Evolutionary conservation across 1,140 invertebrate genomes (phyloP).

Genomic region (Micrasema longulum): DNA sequence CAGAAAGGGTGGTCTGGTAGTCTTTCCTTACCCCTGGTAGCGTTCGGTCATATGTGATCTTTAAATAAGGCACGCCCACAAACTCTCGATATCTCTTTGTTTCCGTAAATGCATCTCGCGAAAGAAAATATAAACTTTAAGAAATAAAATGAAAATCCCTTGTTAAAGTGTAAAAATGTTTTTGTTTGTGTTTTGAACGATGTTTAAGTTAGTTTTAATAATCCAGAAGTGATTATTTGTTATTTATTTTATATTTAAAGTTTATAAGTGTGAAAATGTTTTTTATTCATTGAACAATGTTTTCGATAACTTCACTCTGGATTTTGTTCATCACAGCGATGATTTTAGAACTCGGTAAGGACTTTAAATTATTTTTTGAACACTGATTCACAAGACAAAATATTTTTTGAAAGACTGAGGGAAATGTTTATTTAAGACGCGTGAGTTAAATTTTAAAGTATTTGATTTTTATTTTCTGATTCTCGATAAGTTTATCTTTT

Average conservation of each 20-base stretch:
- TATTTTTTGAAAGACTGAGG: too few relatives aligned
- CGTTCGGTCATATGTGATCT: not conserved
- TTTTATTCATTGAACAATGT: conserved; percentile 4
- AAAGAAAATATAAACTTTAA: not conserved
- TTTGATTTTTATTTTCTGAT: too few relatives aligned
- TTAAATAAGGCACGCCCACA: conserved; percentile 4
- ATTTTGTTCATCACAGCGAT: not conserved
- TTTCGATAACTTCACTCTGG: conserved; percentile 1
- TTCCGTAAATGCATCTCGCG: conserved; percentile 6
- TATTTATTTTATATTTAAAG: too few relatives aligned
- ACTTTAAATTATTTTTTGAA: too few relatives aligned
- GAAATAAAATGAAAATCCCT: not conserved
- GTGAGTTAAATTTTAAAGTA: too few relatives aligned
- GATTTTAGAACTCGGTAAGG: conserved; percentile 3
- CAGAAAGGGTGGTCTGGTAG: not conserved
- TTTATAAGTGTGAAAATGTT: conserved; percentile 5
- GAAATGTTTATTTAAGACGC: too few relatives aligned
- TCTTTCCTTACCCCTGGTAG: not conserved
- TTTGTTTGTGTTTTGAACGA: too few relatives aligned
- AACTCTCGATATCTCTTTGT: conserved; percentile 15
- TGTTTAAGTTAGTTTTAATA: too few relatives aligned
- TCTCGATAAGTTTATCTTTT: too few relatives aligned
- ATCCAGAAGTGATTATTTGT: too few relatives aligned
- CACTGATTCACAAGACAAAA: too few relatives aligned
- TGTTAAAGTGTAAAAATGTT: not conserved